Conservation (phyloP, 2,797 vertebrate genomes). For the Alectoris magna region DNA sequence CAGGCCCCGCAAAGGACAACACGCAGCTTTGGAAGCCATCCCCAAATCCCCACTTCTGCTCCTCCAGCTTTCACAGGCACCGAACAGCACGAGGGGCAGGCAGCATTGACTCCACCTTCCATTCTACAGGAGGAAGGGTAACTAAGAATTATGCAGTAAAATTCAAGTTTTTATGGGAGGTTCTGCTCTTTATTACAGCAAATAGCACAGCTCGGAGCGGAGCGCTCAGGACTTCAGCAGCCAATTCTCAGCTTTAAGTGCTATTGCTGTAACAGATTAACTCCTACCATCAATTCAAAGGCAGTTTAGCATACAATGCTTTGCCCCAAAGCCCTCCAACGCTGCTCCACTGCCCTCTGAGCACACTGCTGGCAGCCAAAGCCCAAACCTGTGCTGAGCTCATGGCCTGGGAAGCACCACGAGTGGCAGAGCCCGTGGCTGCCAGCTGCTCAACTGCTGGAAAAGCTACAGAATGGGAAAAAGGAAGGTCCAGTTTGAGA, state of each 20-base stretch:
- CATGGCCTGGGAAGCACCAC: fast-evolving
- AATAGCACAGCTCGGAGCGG: not conserved
- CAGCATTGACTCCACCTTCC: not conserved
- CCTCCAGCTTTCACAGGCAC: not conserved
- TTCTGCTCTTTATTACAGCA: not conserved
- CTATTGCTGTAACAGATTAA: not conserved
- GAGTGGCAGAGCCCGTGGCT: not conserved
- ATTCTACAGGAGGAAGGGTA: not conserved
- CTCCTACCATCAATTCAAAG: not conserved
- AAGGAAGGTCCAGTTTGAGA: not conserved
- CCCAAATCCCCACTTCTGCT: not conserved
- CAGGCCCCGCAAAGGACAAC: not conserved
- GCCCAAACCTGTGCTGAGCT: not conserved
- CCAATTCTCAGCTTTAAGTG: not conserved
- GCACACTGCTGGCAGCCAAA: not conserved
- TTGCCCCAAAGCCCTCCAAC: not conserved
- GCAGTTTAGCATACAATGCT: not conserved
- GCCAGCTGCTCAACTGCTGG: not conserved
- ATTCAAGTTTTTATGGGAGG: not conserved
- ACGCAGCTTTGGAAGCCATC: fast-evolving
- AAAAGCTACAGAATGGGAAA: not conserved
- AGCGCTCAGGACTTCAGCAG: fast-evolving
- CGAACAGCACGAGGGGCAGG: fast-evolving
- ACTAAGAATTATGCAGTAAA: not conserved
- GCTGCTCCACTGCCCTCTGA: not conserved